Conservation (phyloP, 30 jellyfish, hydroid and myxozoan species). For the Sanderia malayensis region DNA sequence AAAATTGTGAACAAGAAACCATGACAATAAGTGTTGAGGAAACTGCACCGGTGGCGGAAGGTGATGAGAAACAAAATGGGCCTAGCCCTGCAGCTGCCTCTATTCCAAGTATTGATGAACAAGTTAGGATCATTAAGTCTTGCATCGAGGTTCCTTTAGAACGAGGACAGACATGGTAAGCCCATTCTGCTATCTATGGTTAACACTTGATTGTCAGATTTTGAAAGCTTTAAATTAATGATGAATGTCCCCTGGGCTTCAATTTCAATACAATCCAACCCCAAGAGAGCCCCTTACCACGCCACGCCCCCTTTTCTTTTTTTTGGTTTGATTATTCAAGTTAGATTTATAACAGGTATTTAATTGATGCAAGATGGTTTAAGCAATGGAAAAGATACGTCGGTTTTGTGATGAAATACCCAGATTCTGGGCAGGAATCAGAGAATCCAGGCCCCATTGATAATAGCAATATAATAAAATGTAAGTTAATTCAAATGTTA, state of each 20-base stretch:
- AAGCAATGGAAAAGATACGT: constrained; percentile 79
- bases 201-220: no score
- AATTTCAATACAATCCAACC: no score
- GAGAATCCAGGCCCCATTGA: constrained; percentile 89
- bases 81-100: constrained; percentile 38
- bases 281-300: no score
- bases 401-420: constrained; percentile 17
- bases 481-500: constrained; percentile 5
- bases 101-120: constrained; percentile 50
- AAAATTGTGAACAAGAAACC: not conserved
- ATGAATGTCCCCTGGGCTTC: no score
- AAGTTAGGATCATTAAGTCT: constrained; percentile 6
- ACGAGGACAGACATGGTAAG: constrained; percentile 59
- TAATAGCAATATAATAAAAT: constrained; percentile 56
- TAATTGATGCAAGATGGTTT: constrained; percentile 74
- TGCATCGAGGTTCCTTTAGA: constrained; percentile 3
- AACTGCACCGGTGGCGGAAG: constrained; percentile 37
- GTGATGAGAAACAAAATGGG: constrained; percentile 47
- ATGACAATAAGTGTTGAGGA: constrained; percentile 56
- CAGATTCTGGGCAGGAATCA: constrained; percentile 38
- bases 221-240: no score
- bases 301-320: no score
- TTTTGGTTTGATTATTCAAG: no score
- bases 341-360: no score
- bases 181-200: no score